Evolutionary conservation across 2,113 vertebrate genomes (phyloP).

Genomic region (Candoia aspera): DNA sequence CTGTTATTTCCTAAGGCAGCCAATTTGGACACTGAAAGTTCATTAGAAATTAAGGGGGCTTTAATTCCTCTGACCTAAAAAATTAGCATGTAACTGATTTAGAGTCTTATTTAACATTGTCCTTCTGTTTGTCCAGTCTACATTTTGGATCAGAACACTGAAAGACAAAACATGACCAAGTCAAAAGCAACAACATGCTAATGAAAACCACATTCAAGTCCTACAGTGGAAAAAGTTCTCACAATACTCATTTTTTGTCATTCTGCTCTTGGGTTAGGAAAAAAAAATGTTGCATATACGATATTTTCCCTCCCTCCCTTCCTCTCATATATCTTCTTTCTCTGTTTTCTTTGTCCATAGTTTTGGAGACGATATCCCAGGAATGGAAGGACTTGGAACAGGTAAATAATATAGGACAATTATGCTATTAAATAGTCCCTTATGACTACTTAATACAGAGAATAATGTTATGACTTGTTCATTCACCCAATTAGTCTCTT

Average conservation of each 20-base stretch:
- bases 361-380: constrained; percentile 96
- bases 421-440: neutral
- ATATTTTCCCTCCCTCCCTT: neutral
- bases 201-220: neutral
- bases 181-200: neutral
- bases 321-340: neutral
- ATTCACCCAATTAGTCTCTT: neutral
- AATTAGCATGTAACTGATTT: neutral
- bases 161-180: neutral
- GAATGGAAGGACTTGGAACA: constrained; percentile 97
- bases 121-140: neutral
- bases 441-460: neutral
- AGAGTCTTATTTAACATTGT: neutral
- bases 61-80: neutral
- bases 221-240: neutral
- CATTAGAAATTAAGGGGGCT: neutral
- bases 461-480: neutral
- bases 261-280: constrained; percentile 6
- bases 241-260: neutral
- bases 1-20: neutral
- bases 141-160: neutral
- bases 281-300: neutral
- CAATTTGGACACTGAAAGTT: neutral
- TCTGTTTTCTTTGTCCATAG: constrained; percentile 65
- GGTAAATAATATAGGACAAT: constrained; percentile 61